Conservation (phyloP, 2,113 vertebrate species). For the Coracopsis vasa region DNA sequence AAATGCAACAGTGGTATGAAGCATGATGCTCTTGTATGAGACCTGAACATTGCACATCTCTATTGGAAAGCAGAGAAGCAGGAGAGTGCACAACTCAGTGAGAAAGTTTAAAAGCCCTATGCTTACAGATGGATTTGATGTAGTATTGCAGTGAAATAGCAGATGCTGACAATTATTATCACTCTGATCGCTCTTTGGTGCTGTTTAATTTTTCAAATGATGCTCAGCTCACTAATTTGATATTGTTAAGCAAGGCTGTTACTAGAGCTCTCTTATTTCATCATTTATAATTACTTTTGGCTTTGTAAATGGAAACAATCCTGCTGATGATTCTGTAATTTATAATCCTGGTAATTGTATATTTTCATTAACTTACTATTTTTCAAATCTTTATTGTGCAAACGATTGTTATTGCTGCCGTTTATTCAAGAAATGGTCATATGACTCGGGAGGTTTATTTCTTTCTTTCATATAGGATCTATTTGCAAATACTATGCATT, state of each 20-base stretch:
- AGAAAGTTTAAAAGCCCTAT: neutral
- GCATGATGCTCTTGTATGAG: neutral
- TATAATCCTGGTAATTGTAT: neutral
- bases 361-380: constrained; percentile 16
- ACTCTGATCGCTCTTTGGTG: neutral
- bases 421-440: neutral
- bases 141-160: neutral
- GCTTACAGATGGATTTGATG: neutral
- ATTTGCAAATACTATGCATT: neutral
- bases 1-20: neutral
- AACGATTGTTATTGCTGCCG: neutral
- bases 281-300: constrained; percentile 28
- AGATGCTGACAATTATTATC: constrained; percentile 9
- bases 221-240: neutral
- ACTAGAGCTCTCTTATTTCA: neutral
- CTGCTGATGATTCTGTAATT: neutral
- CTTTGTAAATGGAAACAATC: constrained; percentile 20
- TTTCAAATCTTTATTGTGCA: neutral
- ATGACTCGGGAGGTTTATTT: neutral
- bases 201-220: neutral
- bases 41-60: neutral
- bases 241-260: neutral
- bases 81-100: neutral
- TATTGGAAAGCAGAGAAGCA: neutral
- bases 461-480: neutral